A percentile compares a stretch with the other conserved stretches of the same genome.
phyloP scores from a whole-genome alignment of 2,113 vertebrate genomes.

The Aphelocoma coerulescens region DNA sequence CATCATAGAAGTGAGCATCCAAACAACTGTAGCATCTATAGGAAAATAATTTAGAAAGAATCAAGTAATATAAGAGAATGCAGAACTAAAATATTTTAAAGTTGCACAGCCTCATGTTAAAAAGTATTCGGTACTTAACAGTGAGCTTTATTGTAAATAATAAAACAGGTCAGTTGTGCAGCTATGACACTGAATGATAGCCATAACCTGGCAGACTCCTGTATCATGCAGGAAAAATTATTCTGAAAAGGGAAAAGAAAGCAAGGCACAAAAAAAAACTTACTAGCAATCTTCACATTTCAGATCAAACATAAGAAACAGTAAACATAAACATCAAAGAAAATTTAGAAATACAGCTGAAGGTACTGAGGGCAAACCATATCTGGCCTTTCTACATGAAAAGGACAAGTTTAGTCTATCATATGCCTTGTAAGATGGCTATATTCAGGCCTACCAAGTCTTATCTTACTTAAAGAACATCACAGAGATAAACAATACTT shows the following conservation, averaged over 20 bases:
- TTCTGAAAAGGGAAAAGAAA: background rate
- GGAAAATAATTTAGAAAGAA: background rate
- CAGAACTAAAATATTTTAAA: background rate
- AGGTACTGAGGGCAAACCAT: background rate
- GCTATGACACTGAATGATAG: background rate
- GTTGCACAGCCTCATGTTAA: background rate
- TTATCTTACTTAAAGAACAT: background rate
- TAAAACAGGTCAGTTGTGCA: background rate
- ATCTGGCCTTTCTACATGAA: background rate
- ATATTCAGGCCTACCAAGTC: background rate
- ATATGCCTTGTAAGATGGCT: background rate
- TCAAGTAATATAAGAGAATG: background rate
- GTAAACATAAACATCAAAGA: background rate
- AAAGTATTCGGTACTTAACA: background rate
- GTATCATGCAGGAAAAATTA: background rate
- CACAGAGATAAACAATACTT: background rate
- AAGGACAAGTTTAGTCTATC: background rate
- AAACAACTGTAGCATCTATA: conserved; percentile 81
- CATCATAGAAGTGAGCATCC: conserved; percentile 94
- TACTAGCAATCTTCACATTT: background rate
- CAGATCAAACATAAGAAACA: background rate
- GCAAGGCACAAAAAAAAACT: background rate
- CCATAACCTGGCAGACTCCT: background rate
- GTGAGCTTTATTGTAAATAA: background rate
- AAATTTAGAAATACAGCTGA: background rate